These are phyloP conservation scores for Ornithoptera alexandrae DNA, from an alignment of 2,888 invertebrate genomes.

Conservation along the genomic window DNA sequence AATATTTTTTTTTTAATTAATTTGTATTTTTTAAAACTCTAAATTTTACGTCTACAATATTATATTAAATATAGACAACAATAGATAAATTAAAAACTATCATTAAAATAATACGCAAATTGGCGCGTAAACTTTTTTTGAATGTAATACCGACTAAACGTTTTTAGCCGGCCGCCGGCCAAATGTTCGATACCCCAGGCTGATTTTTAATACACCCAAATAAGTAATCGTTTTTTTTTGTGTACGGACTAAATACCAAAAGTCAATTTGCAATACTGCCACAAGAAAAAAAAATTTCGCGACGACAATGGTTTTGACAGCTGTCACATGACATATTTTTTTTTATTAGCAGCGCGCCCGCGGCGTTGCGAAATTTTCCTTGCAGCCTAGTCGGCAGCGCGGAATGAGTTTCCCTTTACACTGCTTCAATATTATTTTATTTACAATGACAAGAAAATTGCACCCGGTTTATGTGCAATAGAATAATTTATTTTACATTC, in stretches of 20 bases:
- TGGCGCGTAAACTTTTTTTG: slow-evolving; percentile 36
- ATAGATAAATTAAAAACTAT: neutral
- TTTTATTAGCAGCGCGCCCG: slow-evolving; percentile 21
- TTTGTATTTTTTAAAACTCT: neutral
- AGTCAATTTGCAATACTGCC: slow-evolving; percentile 41
- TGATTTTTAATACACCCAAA: slow-evolving; percentile 39
- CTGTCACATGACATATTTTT: slow-evolving; percentile 40
- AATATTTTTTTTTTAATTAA: neutral
- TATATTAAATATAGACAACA: neutral
- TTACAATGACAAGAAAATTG: slow-evolving; percentile 29
- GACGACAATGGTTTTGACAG: slow-evolving; percentile 55
- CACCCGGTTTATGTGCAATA: slow-evolving; percentile 19
- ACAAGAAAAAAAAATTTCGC: slow-evolving; percentile 37
- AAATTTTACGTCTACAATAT: too few relatives aligned
- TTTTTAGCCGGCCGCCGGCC: slow-evolving; percentile 42
- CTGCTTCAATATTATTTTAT: slow-evolving; percentile 27
- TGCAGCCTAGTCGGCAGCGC: slow-evolving; percentile 11
- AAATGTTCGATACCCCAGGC: slow-evolving; percentile 63
- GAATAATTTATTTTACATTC: slow-evolving; percentile 23
- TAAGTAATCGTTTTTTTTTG: slow-evolving; percentile 35
- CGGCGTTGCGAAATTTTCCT: slow-evolving; percentile 18
- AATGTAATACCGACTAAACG: slow-evolving; percentile 32
- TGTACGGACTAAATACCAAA: slow-evolving; percentile 29
- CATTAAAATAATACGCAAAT: slow-evolving; percentile 8
- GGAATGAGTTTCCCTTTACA: slow-evolving; percentile 23